Evolutionary conservation across 2,113 vertebrate genomes (phyloP), one percentile per base, ranked within the genome.

Genomic region (Hyla sarda): DNA sequence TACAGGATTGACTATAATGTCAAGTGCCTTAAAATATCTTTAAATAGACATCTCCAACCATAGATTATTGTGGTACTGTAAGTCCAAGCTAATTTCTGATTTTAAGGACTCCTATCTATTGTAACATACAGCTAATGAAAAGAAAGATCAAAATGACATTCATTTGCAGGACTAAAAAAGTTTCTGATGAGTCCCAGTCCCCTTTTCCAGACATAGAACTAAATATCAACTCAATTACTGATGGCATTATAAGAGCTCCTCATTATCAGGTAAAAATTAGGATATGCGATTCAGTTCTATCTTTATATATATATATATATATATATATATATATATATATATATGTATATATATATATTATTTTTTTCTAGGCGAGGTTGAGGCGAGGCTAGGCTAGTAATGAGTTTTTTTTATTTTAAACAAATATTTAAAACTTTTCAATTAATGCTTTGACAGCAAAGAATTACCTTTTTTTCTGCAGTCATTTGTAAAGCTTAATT

Each of bases 141-240:
- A 50, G 30, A 82, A 82, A 82, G 71, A 69, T 71, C 52, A 62
- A 75, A 48, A 52, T 84, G 72, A 6, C 69, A 75, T 84, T 84
- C 28, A 84, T 84, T 60, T 62, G 32, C 54, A 41, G 30, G 62
- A 52, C 7, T 73, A 56, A 23, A 60, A 83, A 84, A 75, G 52
- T 75, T 84, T 75, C 37, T 60, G 37, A 60, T 60, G 82, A 75
- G 54, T 75, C 17, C 16, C 34, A 75, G 5, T 84, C 54, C 56
- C 54, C 54, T 84, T 82, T 75, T 84, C 54, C 8, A 84, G 82
- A 75, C 72, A 48, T 13, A 48, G 71, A 84, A 45, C 76, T 75
- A 84, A 84, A 84, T 84, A 84, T 65, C 82, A 84, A 84, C n/a
- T 84, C 82, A 84, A 84, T 84, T 84, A 84, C 71, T 76, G 34